Evolutionary conservation across 2,797 vertebrate species (phyloP).

Genomic region (Helostoma temminkii): DNA sequence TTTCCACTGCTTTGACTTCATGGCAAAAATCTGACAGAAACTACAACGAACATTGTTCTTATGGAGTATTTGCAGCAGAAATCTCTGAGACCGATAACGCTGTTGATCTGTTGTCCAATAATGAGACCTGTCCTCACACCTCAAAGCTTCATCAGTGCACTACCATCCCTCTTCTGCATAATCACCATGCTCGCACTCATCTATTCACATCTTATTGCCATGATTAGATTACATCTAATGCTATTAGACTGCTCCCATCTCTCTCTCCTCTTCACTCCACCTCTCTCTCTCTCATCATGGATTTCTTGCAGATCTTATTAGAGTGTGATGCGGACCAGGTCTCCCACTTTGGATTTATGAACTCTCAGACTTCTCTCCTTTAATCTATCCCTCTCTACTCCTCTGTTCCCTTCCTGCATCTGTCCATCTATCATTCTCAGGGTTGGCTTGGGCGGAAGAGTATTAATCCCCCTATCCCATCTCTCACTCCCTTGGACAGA

Average conservation of each 20-base stretch:
- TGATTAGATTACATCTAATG: slow-evolving; percentile 83
- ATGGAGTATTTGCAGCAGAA: slow-evolving; percentile 16
- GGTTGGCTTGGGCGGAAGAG: slow-evolving; percentile 83
- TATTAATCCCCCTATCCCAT: slow-evolving; percentile 87
- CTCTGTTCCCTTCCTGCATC: slow-evolving; percentile 80
- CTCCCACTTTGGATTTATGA: slow-evolving; percentile 83
- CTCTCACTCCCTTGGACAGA: slow-evolving; percentile 83
- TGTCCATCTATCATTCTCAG: slow-evolving; percentile 86
- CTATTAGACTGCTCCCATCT: slow-evolving; percentile 71
- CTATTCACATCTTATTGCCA: slow-evolving; percentile 82
- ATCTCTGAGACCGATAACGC: slow-evolving; percentile 25
- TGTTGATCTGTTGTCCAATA: slow-evolving; percentile 57
- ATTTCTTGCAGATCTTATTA: slow-evolving; percentile 83
- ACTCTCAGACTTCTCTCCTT: slow-evolving; percentile 83
- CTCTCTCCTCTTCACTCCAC: slow-evolving; percentile 44
- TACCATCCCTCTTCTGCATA: slow-evolving; percentile 74
- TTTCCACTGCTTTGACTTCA: not conserved
- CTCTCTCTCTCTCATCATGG: slow-evolving; percentile 70
- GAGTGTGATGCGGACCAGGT: slow-evolving; percentile 83
- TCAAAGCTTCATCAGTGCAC: slow-evolving; percentile 66
- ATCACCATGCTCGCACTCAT: slow-evolving; percentile 77
- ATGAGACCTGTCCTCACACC: slow-evolving; percentile 56
- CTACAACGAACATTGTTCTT: not conserved
- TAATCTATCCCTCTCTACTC: slow-evolving; percentile 74
- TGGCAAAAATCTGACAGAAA: slow-evolving; percentile 12